Evolutionary conservation across 2,888 invertebrate genomes (phyloP).

Genomic region (Microctonus brassicae): DNA sequence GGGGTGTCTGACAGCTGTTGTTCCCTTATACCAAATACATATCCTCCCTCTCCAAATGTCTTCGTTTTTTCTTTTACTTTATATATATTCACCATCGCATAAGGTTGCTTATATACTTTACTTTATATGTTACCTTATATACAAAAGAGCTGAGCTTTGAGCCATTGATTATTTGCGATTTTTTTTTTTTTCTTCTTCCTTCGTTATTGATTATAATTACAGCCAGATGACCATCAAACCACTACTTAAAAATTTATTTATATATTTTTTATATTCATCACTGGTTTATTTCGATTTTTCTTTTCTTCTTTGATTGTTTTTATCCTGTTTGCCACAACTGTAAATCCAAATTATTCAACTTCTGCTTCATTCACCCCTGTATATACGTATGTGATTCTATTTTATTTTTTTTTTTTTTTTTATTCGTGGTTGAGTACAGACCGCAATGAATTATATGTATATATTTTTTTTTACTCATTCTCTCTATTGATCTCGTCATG

Average conservation of each 20-base stretch:
- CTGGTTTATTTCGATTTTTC: too few relatives aligned
- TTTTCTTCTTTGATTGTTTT: not conserved
- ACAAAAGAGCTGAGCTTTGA: not conserved
- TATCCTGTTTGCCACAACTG: not conserved
- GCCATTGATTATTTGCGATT: not conserved
- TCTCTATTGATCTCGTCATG: too few relatives aligned
- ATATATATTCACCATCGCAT: too few relatives aligned
- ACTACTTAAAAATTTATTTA: not conserved
- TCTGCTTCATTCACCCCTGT: not conserved
- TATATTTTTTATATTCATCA: not conserved
- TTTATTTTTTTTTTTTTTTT: not conserved
- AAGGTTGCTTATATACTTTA: too few relatives aligned
- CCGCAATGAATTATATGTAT: too few relatives aligned
- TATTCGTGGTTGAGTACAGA: not conserved
- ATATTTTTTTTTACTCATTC: too few relatives aligned
- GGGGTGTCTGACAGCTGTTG: slow-evolving; percentile 50
- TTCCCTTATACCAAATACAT: slow-evolving; percentile 37
- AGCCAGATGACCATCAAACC: slow-evolving; percentile 5
- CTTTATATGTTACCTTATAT: not conserved
- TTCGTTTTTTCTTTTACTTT: slow-evolving; percentile 23
- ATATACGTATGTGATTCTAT: too few relatives aligned
- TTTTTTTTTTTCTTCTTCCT: too few relatives aligned
- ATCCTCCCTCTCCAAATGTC: slow-evolving; percentile 23
- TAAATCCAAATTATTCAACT: not conserved
- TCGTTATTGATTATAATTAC: slow-evolving; percentile 3